Conservation (phyloP, 2,888 invertebrate genomes). For the Adelognathus sp. region DNA sequence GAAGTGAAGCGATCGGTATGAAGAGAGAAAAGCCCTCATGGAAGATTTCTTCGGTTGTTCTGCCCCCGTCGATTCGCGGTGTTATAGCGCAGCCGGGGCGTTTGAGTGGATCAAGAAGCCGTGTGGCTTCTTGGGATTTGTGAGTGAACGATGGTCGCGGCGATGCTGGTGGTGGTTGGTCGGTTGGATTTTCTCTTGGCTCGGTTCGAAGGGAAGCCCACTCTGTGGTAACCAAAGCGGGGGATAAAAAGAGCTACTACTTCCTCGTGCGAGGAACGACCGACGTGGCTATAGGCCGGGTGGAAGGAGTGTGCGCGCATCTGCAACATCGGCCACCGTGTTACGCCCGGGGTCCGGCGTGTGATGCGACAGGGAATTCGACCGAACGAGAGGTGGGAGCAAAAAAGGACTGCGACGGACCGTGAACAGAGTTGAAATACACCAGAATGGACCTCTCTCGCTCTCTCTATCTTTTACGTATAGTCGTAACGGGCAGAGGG, state of each 20-base stretch:
- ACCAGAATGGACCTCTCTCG: background rate
- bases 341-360: background rate
- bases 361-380: slow-evolving; percentile 36
- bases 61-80: slow-evolving; percentile 44
- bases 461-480: too few species aligned
- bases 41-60: background rate
- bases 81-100: too few species aligned
- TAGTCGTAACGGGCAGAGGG: slow-evolving; percentile 33
- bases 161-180: slow-evolving; percentile 76
- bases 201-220: slow-evolving; percentile 68
- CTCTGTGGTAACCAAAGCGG: slow-evolving; percentile 33
- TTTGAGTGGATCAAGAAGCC: slow-evolving; percentile 76
- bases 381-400: slow-evolving; percentile 48
- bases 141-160: slow-evolving; percentile 71
- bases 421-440: slow-evolving; percentile 12
- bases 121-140: slow-evolving; percentile 76
- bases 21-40: slow-evolving; percentile 15
- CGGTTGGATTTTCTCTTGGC: slow-evolving; percentile 44
- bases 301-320: slow-evolving; percentile 4
- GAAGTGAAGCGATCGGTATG: slow-evolving; percentile 3
- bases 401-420: slow-evolving; percentile 37
- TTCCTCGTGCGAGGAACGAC: slow-evolving; percentile 46
- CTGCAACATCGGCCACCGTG: slow-evolving; percentile 48
- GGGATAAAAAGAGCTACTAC: slow-evolving; percentile 54
- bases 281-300: background rate